Percentiles rank a stretch among this genome's conserved stretches.
Evolutionary conservation across 1,140 invertebrate species (phyloP).

Genomic region (Papilio polytes): DNA sequence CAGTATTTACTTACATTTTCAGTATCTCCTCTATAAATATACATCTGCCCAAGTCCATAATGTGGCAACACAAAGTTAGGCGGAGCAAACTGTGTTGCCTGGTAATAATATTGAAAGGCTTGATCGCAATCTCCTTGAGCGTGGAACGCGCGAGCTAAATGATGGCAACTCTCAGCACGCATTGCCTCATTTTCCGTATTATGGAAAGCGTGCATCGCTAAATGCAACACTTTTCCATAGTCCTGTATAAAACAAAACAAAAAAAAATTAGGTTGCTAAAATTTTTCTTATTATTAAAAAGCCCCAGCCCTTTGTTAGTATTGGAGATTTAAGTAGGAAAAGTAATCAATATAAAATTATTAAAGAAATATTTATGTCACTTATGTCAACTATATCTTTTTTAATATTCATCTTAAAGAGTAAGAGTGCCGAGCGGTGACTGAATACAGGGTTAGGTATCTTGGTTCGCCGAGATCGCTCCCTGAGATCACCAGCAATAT

Average conservation of each 20-base stretch:
- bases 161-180: constrained; percentile 99
- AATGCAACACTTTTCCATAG: constrained; percentile 97
- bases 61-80: constrained; percentile 97
- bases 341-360: no score
- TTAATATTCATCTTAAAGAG: no score
- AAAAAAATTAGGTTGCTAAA: neutral
- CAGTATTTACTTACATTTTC: constrained; percentile 92
- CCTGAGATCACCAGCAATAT: no score
- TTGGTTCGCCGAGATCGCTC: no score
- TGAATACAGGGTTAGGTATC: no score
- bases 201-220: constrained; percentile 98
- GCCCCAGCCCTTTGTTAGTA: no score
- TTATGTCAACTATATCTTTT: no score
- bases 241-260: constrained; percentile 84
- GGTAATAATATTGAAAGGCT: constrained; percentile 99
- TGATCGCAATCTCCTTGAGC: constrained; percentile 98
- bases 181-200: constrained; percentile 99
- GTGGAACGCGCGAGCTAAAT: constrained; percentile 97
- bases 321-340: no score
- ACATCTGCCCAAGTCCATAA: constrained; percentile 99
- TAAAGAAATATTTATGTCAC: no score
- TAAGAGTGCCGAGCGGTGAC: no score
- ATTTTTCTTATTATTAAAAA: no score
- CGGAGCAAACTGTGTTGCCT: constrained; percentile 98
- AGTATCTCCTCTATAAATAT: constrained; percentile 97